These are phyloP conservation scores for Zaprionus davidi DNA, from an alignment of 1,140 invertebrate genomes.

Conservation along the genomic window DNA sequence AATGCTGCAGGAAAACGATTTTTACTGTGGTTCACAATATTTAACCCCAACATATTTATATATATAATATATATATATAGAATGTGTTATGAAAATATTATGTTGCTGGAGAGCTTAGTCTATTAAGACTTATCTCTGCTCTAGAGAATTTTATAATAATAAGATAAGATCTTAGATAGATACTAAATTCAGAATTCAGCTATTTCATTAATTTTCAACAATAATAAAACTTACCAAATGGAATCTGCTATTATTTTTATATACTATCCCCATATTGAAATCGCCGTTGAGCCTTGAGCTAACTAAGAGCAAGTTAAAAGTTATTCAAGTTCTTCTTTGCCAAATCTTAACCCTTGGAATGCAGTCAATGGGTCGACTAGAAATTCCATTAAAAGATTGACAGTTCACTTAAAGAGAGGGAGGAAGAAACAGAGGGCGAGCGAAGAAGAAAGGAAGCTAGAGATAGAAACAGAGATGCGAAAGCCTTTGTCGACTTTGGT, in stretches of 20 bases:
- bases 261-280: too few relatives aligned
- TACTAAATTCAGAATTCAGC: too few relatives aligned
- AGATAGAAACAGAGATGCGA: slow-evolving; percentile 5
- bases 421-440: background rate
- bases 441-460: background rate
- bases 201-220: too few relatives aligned
- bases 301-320: background rate
- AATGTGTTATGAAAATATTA: slow-evolving; percentile 23
- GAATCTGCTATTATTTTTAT: background rate
- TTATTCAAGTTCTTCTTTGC: background rate
- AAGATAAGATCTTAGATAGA: too few relatives aligned
- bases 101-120: slow-evolving; percentile 3
- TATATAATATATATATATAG: background rate
- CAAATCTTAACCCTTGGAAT: background rate
- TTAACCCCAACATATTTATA: background rate
- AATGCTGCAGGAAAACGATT: slow-evolving; percentile 29
- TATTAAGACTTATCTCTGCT: background rate
- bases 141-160: background rate
- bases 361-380: background rate
- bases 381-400: slow-evolving; percentile 13
- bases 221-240: background rate
- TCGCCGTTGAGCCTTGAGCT: too few relatives aligned
- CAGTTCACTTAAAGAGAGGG: background rate
- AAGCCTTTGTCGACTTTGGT: slow-evolving; percentile 45
- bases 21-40: background rate